These are phyloP conservation scores for Pangasius larnaudii DNA, from an alignment of 2,797 vertebrate genomes.

Conservation along the genomic window DNA sequence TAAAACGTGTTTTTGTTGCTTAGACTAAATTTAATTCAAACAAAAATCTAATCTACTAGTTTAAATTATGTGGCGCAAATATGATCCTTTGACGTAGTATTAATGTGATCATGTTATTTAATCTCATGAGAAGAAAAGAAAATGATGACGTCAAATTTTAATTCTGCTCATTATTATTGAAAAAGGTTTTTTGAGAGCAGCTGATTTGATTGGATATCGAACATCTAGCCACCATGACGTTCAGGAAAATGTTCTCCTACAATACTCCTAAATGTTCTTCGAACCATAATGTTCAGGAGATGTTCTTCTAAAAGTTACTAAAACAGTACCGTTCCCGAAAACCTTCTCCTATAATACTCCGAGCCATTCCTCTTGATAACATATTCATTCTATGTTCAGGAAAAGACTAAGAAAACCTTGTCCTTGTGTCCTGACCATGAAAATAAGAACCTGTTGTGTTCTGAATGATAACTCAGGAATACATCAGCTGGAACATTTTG, in stretches of 20 bases:
- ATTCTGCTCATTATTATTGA: not conserved
- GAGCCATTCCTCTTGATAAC: not conserved
- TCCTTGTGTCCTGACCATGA: conserved; percentile 1
- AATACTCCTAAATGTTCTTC: not conserved
- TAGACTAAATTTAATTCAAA: not conserved
- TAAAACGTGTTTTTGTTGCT: not conserved
- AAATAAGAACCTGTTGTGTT: not conserved
- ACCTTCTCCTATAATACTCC: not conserved
- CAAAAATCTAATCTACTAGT: not conserved
- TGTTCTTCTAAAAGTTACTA: not conserved
- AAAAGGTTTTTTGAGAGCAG: not conserved
- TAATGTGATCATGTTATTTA: no score
- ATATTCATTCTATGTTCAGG: not conserved
- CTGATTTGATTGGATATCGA: not conserved
- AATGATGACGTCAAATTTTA: not conserved
- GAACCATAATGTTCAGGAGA: not conserved
- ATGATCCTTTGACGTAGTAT: not conserved
- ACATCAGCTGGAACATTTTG: not conserved
- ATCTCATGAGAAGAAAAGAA: not conserved
- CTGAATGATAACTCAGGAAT: conserved; percentile 7
- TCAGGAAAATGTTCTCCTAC: not conserved
- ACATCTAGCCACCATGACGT: not conserved
- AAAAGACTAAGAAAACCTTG: not conserved
- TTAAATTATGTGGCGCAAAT: not conserved
- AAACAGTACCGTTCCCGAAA: no score